A percentile compares a stretch with the other conserved stretches of the same genome.
These are phyloP conservation scores for Eledone cirrhosa DNA, from an alignment of 2,888 invertebrate genomes.

Conservation along the genomic window DNA sequence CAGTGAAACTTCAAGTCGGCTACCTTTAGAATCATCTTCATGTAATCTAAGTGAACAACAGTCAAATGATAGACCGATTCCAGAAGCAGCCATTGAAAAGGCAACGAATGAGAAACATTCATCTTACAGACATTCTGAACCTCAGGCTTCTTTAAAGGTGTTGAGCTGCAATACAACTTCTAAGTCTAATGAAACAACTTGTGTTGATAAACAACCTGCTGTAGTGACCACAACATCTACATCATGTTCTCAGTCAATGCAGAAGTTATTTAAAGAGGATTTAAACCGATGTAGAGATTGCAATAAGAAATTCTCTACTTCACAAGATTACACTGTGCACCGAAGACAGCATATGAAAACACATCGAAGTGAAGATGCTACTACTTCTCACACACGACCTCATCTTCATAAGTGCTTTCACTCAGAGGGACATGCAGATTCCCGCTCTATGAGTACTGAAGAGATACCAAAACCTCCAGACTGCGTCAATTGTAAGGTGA, in stretches of 20 bases:
- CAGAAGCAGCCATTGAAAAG: no score
- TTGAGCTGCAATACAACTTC: no score
- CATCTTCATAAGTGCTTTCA: slow-evolving; percentile 20
- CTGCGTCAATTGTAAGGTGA: slow-evolving; percentile 94
- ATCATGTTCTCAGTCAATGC: background rate
- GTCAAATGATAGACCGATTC: no score
- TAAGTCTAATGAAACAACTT: no score
- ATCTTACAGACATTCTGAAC: no score
- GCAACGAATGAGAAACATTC: no score
- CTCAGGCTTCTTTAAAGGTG: no score
- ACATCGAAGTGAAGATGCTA: slow-evolving; percentile 8
- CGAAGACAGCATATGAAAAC: slow-evolving; percentile 15
- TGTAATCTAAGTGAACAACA: no score
- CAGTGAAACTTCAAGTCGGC: no score
- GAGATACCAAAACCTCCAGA: slow-evolving; percentile 86
- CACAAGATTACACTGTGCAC: slow-evolving; percentile 5
- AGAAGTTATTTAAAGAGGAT: slow-evolving; percentile 19
- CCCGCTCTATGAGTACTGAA: slow-evolving; percentile 12
- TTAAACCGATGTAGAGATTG: slow-evolving; percentile 4
- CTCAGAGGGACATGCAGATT: slow-evolving; percentile 21
- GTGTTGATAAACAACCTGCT: no score
- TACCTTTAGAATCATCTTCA: no score
- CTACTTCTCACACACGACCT: slow-evolving; percentile 5
- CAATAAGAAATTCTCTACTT: slow-evolving; percentile 16
- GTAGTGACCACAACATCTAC: no score